Conservation (phyloP, 2,797 vertebrate species). For the Phalloptychus januarius region DNA sequence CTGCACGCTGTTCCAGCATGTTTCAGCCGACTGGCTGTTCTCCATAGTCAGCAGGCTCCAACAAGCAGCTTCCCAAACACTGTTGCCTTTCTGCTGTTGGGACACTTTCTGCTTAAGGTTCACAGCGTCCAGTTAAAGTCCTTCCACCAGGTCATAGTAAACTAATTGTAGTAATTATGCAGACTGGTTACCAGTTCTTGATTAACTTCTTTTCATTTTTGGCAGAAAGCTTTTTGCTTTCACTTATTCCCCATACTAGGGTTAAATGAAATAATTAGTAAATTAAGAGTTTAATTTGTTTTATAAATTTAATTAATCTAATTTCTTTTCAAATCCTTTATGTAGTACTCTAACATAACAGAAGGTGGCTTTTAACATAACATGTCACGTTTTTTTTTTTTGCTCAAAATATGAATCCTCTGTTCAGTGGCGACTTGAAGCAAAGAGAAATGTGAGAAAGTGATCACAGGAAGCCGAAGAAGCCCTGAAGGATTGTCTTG, state of each 20-base stretch:
- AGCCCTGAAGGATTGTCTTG: no score
- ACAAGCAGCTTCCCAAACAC: conserved; percentile 40
- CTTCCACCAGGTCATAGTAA: background rate
- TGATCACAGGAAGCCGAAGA: no score
- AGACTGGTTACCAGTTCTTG: background rate
- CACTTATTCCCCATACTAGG: background rate
- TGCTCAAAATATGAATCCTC: no score
- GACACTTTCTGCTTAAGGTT: background rate
- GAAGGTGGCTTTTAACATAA: background rate
- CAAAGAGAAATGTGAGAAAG: no score
- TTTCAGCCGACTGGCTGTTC: conserved; percentile 26
- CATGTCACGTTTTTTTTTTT: no score
- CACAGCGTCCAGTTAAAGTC: background rate
- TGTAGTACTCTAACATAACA: background rate
- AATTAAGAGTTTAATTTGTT: background rate
- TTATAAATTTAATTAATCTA: background rate
- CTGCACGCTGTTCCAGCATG: conserved; percentile 18
- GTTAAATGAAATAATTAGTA: background rate
- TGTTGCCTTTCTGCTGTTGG: conserved; percentile 20
- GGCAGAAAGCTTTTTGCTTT: background rate
- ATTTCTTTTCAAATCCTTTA: background rate
- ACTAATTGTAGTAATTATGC: background rate
- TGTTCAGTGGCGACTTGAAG: no score
- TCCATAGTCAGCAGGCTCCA: conserved; percentile 33
- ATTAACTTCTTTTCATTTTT: background rate